Evolutionary conservation across 1,140 invertebrate species (phyloP).

Genomic region (Drosophila navojoa): DNA sequence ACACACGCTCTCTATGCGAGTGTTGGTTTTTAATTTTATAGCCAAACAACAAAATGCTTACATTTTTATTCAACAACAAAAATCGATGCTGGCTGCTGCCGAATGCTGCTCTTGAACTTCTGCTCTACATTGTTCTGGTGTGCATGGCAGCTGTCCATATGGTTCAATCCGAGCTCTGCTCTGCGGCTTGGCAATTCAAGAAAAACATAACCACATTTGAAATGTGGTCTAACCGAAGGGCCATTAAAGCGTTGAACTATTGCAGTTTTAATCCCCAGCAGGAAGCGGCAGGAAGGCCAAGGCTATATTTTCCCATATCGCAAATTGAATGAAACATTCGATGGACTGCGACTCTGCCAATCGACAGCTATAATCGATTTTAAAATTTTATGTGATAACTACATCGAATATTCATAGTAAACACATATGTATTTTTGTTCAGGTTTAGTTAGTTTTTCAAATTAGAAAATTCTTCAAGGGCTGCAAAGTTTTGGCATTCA

Average conservation of each 20-base stretch:
- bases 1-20: background rate
- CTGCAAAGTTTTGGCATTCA: too few species aligned
- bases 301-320: background rate
- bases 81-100: slow-evolving; percentile 53
- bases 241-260: slow-evolving; percentile 43
- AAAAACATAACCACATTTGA: slow-evolving; percentile 30
- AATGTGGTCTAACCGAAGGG: slow-evolving; percentile 26
- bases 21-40: slow-evolving; percentile 82
- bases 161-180: slow-evolving; percentile 53
- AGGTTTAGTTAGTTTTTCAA: too few species aligned
- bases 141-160: slow-evolving; percentile 7
- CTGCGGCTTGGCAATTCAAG: slow-evolving; percentile 62
- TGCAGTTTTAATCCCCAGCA: slow-evolving; percentile 30
- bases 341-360: background rate
- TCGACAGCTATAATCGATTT: slow-evolving; percentile 3
- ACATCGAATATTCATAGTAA: background rate
- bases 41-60: slow-evolving; percentile 75
- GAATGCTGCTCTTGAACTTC: slow-evolving; percentile 44
- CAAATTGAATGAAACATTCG: slow-evolving; percentile 21
- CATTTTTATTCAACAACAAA: slow-evolving; percentile 66
- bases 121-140: slow-evolving; percentile 16
- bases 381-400: background rate
- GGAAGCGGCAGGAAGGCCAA: too few species aligned
- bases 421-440: too few species aligned
- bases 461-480: too few species aligned